Evolutionary conservation across 2,888 invertebrate genomes (phyloP), one percentile per base, ranked within the genome.

Genomic region (Melanchra persicariae): DNA sequence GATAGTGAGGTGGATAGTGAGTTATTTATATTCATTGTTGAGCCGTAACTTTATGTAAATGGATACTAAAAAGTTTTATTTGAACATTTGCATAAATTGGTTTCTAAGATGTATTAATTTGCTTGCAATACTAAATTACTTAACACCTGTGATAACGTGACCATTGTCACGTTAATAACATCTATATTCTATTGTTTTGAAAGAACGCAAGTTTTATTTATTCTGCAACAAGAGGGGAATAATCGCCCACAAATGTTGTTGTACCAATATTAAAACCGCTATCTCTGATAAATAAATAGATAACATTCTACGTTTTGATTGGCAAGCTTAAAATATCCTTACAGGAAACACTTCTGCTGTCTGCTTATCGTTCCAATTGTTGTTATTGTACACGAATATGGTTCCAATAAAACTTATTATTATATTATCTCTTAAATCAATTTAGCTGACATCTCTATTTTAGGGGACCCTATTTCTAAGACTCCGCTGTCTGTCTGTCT

Each of bases 11-110:
- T 51, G 6, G n/a, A n/a, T n/a, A n/a, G n/a, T n/a, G n/a, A 57
- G 43, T 43, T n/a, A 34, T 6, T 7, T 22, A 47, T 45, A 1
- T 24, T 51, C 19, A 24, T 55, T 49, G 17, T 24, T 52, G 2
- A 26, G 1, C n/a, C 26, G 49, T 70, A 34, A 58, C 5, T 52
- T 43, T 45, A 59, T 65, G 58, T 47, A 59, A 58, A 54, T 65
- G 1, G 26, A 19, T 55, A 8, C 12, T 40, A 30, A 30, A 69
- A 43, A 2, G 12, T 59, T 51, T 2, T 34, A 0, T 43, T 52
- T 9, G 19, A 2, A n/a, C 6, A 9, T n/a, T 58, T 24, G 49
- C 24, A 26, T 24, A 68, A 49, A 70, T 70, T 51, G 19, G 19
- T 30, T 51, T 26, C 9, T 40, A 37, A 40, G 26, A 49, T 15